These are phyloP conservation scores for Myodes glareolus DNA, from an alignment of 2,113 vertebrate genomes.

Conservation along the genomic window DNA sequence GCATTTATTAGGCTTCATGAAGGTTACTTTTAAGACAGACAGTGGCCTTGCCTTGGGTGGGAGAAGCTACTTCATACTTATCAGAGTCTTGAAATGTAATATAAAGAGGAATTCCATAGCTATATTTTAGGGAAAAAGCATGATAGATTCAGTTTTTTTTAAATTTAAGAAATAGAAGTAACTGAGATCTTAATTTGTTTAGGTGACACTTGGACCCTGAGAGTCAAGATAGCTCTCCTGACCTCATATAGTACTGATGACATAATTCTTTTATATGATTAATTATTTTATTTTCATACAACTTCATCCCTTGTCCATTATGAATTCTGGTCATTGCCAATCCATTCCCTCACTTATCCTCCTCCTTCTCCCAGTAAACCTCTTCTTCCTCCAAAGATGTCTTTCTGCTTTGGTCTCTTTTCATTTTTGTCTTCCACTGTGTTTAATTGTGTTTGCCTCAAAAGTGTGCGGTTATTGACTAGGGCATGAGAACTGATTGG, in stretches of 20 bases:
- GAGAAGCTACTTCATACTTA: background rate
- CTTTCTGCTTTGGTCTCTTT: background rate
- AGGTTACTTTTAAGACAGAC: background rate
- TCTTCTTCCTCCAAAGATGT: background rate
- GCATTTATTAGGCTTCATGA: background rate
- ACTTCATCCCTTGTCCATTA: background rate
- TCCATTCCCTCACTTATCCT: background rate
- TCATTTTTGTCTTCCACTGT: background rate
- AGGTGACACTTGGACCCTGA: background rate
- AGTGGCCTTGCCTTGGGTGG: background rate
- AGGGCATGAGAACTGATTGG: no score
- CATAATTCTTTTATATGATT: background rate
- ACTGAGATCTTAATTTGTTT: slow-evolving; percentile 16
- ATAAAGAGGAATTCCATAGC: background rate
- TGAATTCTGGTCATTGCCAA: background rate
- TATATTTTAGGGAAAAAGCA: background rate
- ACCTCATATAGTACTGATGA: slow-evolving; percentile 65
- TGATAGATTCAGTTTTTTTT: background rate
- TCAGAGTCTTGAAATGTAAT: background rate
- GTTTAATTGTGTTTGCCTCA: background rate
- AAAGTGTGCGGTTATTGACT: no score
- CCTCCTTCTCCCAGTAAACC: background rate
- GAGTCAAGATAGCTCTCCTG: slow-evolving; percentile 60
- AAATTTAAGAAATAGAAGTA: background rate
- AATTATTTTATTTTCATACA: background rate